These are phyloP conservation scores for Microplitis deprimator DNA, from an alignment of 2,888 invertebrate genomes.

Conservation along the genomic window DNA sequence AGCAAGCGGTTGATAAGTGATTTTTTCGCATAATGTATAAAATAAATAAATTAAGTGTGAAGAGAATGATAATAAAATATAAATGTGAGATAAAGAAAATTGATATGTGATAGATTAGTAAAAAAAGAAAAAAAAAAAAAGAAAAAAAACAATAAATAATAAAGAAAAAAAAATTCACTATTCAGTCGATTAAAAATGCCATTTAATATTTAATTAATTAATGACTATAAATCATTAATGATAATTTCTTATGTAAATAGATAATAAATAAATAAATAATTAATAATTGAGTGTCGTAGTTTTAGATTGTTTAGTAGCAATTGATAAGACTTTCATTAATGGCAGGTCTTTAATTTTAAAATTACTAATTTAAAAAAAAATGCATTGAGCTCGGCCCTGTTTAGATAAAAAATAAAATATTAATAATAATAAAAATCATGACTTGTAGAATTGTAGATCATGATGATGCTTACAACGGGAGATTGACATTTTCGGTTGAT, in stretches of 20 bases:
- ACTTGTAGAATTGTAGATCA: slow-evolving; percentile 38
- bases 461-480: slow-evolving; percentile 13
- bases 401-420: slow-evolving; percentile 6
- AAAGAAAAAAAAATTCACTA: slow-evolving; percentile 22
- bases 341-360: slow-evolving; percentile 44
- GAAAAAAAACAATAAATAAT: slow-evolving; percentile 7
- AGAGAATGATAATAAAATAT: slow-evolving; percentile 27
- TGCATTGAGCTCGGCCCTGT: neutral
- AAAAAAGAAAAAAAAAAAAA: neutral
- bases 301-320: slow-evolving; percentile 44
- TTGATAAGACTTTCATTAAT: slow-evolving; percentile 42
- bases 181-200: slow-evolving; percentile 26
- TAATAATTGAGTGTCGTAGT: slow-evolving; percentile 44
- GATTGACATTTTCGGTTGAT: slow-evolving; percentile 23
- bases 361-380: slow-evolving; percentile 6
- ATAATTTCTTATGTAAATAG: slow-evolving; percentile 51
- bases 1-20: neutral
- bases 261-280: slow-evolving; percentile 41
- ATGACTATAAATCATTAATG: slow-evolving; percentile 38
- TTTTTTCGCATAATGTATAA: slow-evolving; percentile 26
- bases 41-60: slow-evolving; percentile 19
- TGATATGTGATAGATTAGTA: slow-evolving; percentile 50
- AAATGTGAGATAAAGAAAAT: slow-evolving; percentile 43
- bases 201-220: slow-evolving; percentile 15
- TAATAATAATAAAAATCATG: slow-evolving; percentile 45